Evolutionary conservation across 1,140 invertebrate species (phyloP).

Genomic region (Propsilocerus akamusi): DNA sequence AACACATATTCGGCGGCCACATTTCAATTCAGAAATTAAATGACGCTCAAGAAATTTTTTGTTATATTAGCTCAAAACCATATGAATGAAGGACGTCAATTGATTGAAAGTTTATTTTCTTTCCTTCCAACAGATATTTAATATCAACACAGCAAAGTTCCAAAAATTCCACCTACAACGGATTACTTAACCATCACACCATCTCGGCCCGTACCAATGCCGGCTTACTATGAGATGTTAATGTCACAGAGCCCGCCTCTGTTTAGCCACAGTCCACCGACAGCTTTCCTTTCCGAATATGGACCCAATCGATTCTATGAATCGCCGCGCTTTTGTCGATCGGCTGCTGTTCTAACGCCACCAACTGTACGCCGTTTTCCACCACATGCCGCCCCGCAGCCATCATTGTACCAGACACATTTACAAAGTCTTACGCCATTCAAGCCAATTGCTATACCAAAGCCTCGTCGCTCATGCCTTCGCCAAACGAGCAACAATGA

Average conservation of each 20-base stretch:
- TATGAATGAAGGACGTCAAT: too few relatives aligned
- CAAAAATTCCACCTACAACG: neutral
- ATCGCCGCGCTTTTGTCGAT: neutral
- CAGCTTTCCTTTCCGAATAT: constrained; percentile 35
- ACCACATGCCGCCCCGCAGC: neutral
- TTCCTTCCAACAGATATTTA: neutral
- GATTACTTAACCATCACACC: neutral
- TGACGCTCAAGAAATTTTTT: neutral
- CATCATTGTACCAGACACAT: neutral
- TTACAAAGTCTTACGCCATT: neutral
- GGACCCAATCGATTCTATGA: constrained; percentile 9
- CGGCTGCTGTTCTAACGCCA: neutral
- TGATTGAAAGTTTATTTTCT: neutral
- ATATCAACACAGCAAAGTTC: too few relatives aligned
- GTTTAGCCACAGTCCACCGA: constrained; percentile 43
- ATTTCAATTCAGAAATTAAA: neutral
- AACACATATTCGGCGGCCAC: too few relatives aligned
- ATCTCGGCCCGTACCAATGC: constrained; percentile 1
- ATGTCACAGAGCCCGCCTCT: constrained; percentile 47
- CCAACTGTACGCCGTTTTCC: neutral
- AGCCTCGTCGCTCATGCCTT: constrained; percentile 4
- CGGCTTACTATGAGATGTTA: constrained; percentile 25
- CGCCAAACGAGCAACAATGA: neutral
- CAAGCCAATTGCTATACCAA: neutral
- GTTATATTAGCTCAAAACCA: neutral